Base-by-base conservation (phyloP, 1,140 invertebrate genomes). In the Drosophila paulistorum region DNA sequence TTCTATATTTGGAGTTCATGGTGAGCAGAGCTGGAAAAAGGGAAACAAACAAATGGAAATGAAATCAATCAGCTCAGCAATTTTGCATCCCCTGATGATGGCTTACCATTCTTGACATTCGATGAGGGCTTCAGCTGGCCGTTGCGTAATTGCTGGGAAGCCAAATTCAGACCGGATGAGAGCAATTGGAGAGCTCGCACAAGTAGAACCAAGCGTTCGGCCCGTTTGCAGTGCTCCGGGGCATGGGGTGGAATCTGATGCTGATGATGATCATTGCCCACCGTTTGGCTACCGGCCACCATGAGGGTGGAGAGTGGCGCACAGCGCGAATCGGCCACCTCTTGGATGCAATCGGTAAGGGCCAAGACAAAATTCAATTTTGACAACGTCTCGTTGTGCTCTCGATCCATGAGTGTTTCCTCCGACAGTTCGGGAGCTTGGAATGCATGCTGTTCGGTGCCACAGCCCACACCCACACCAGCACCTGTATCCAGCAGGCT, bases 281-380 rank as follows among this genome's bases (percentile, higher is more conserved):
- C 79, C 10, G 79, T 79, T 60, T 87, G 85, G 42, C 84, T 89
- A 61, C 83, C 86, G 4, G 90, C 90, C 33, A 91, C 74, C 80
- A 94, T 93, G 10, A 94, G 77, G 4, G 94, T 94, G 4, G 94
- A 93, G 6, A 96, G 91, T 1, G 96, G 96, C n/a, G 95, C 95
- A 26, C 95, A 94, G 68, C 96, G 94, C 9, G 94, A 94, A 75
- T 95, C 94, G 1, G 97, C 97, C 39, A 99, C 94, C 66, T 98
- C 97, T 65, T 98, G 94, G 35, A 99, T 96, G 85, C 97, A 98
- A 76, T 98, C 97, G 59, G 97, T 97, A 13, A 99, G 93, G 13
- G 97, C 97, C 41, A 98, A 93, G 13, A 98, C 97, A 93, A 98
- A 99, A 90, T 97, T 97, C 42, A 99, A 93, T 92, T 99, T 99